Percentiles rank a stretch among this genome's conserved stretches.
Conservation (phyloP, 2,888 invertebrate species). For the Drosophila basisetae region DNA sequence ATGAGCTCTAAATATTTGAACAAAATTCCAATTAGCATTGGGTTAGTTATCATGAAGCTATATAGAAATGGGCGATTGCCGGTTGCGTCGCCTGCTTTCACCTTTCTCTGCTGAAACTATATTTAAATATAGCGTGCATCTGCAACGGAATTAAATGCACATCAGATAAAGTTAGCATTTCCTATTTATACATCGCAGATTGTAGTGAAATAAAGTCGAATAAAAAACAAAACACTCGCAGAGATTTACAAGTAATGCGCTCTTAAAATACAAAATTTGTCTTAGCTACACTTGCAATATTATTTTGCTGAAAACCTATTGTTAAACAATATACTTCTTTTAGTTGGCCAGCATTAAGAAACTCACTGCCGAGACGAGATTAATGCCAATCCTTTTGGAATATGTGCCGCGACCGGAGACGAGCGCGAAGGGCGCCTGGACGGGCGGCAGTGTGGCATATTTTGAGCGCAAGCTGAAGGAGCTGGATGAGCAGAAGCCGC, state of each 20-base stretch:
- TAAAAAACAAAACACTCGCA: too few species aligned
- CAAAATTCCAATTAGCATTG: too few species aligned
- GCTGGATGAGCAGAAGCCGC: conserved; percentile 71
- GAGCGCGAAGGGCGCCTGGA: conserved; percentile 85
- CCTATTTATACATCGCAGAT: neutral
- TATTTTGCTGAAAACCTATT: neutral
- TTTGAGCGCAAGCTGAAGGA: conserved; percentile 84
- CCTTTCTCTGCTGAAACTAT: neutral
- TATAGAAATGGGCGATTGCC: neutral
- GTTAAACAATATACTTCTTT: conserved; percentile 41
- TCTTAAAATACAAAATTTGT: neutral
- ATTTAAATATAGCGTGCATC: conserved; percentile 1
- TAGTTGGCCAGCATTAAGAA: conserved; percentile 89
- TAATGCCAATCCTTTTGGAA: conserved; percentile 87
- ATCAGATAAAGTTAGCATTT: neutral
- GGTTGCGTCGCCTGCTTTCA: neutral
- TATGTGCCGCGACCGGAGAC: conserved; percentile 86
- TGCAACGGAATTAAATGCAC: neutral
- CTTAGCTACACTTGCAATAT: neutral
- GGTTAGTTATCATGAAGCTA: neutral
- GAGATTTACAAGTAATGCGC: neutral
- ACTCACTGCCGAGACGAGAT: conserved; percentile 85
- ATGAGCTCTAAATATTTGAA: neutral
- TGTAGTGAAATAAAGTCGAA: neutral
- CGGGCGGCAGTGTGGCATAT: conserved; percentile 86